A percentile compares a stretch with the other conserved stretches of the same genome.
Conservation (phyloP, 2,797 vertebrate species). For the Denticeps clupeoides region DNA sequence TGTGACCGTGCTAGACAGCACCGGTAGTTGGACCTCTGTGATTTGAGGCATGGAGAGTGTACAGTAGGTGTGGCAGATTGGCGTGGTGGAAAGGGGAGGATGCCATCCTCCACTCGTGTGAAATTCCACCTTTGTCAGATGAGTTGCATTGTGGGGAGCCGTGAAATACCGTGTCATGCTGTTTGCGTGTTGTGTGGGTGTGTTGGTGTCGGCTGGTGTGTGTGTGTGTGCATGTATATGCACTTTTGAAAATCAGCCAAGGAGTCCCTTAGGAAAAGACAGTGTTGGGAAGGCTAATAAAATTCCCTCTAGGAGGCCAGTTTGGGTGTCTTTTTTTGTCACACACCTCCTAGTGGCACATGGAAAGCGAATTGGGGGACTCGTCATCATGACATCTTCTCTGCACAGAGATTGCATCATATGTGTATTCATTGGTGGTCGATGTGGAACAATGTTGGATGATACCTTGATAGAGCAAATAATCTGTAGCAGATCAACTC, state of each 20-base stretch:
- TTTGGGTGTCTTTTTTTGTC: conserved; percentile 1
- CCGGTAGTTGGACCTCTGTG: not conserved
- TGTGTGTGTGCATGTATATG: conserved; percentile 3
- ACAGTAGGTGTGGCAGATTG: not conserved
- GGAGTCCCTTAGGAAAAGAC: not conserved
- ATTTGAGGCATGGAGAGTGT: not conserved
- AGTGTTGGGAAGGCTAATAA: conserved; percentile 3
- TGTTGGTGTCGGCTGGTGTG: not conserved
- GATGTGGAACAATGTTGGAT: no score
- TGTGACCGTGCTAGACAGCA: no score
- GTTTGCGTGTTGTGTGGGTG: not conserved
- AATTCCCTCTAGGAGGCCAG: not conserved
- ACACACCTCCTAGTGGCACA: not conserved
- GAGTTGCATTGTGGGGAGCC: conserved; percentile 14
- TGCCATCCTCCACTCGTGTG: conserved; percentile 26
- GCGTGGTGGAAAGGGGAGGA: conserved; percentile 3
- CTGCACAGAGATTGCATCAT: no score
- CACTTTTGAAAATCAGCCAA: not conserved
- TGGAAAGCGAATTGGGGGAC: no score
- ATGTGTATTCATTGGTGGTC: no score
- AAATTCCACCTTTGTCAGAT: conserved; percentile 35
- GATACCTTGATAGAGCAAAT: no score
- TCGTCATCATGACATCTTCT: no score
- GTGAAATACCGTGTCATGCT: conserved; percentile 31
- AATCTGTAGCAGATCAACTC: not conserved